Conservation (phyloP, 2,113 vertebrate species). For the Nothoprocta perdicaria region DNA sequence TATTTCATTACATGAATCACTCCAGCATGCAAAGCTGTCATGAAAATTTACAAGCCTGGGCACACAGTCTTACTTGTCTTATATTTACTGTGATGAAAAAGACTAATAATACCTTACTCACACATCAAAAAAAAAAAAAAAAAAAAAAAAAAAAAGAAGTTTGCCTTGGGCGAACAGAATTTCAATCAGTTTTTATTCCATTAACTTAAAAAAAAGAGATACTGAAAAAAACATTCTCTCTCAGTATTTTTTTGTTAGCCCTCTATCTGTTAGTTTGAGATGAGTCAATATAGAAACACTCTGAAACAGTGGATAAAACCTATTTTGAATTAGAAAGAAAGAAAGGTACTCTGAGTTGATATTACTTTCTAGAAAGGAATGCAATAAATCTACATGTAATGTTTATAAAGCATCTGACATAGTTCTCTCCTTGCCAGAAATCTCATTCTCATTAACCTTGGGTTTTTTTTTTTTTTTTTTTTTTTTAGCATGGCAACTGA, state of each 20-base stretch:
- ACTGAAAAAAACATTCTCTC: neutral
- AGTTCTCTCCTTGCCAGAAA: neutral
- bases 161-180: constrained; percentile 21
- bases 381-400: neutral
- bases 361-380: neutral
- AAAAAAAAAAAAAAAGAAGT: neutral
- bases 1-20: constrained; percentile 43
- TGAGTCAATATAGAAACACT: neutral
- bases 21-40: constrained; percentile 40
- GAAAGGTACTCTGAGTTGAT: neutral
- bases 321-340: neutral
- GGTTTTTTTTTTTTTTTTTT: neutral
- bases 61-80: constrained; percentile 18
- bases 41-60: constrained; percentile 53
- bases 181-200: constrained; percentile 12
- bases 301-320: neutral
- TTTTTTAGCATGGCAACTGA: neutral
- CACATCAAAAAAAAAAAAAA: neutral
- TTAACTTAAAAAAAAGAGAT: neutral
- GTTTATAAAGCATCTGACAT: neutral
- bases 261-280: neutral
- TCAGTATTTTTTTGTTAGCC: constrained; percentile 5
- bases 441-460: neutral
- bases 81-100: constrained; percentile 41
- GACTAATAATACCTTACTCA: neutral